Evolutionary conservation across 2,888 invertebrate species (phyloP).

Genomic region (Catocala sponsa): DNA sequence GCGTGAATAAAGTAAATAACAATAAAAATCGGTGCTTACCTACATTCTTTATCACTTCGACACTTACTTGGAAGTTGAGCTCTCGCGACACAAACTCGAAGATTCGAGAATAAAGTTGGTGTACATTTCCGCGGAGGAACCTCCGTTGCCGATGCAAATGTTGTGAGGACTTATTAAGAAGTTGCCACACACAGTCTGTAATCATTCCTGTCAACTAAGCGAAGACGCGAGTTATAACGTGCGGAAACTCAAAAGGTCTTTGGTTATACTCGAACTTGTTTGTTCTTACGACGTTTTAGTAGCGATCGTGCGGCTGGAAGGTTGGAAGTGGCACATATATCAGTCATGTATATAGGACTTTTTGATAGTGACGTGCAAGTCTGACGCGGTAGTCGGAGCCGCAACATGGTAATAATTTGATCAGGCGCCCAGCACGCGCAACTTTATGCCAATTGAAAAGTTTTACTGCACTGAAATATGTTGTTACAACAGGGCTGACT

Average conservation of each 20-base stretch:
- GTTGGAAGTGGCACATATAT: slow-evolving; percentile 35
- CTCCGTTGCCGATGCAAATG: slow-evolving; percentile 76
- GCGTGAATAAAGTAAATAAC: slow-evolving; percentile 43
- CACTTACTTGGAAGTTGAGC: slow-evolving; percentile 40
- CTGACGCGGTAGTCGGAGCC: slow-evolving; percentile 69
- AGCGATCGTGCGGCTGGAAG: slow-evolving; percentile 35
- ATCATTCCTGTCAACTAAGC: slow-evolving; percentile 81
- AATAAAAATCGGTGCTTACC: slow-evolving; percentile 39
- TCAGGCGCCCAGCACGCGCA: slow-evolving; percentile 76
- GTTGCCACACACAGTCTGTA: slow-evolving; percentile 72
- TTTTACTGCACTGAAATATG: slow-evolving; percentile 75
- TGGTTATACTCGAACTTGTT: slow-evolving; percentile 39
- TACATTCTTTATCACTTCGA: slow-evolving; percentile 44
- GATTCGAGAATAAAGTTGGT: slow-evolving; percentile 65
- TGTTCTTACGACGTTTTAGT: slow-evolving; percentile 54
- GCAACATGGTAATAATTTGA: slow-evolving; percentile 86
- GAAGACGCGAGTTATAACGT: slow-evolving; percentile 51
- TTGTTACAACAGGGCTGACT: slow-evolving; percentile 57
- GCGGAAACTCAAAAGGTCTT: slow-evolving; percentile 49
- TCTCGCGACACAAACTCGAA: slow-evolving; percentile 48
- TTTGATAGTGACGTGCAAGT: slow-evolving; percentile 60
- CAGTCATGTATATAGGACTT: slow-evolving; percentile 54
- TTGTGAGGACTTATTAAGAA: slow-evolving; percentile 84
- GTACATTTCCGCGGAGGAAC: slow-evolving; percentile 66
- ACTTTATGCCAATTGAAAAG: slow-evolving; percentile 81